Conservation (phyloP, 2,797 vertebrate genomes). For the Miopithecus talapoin region DNA sequence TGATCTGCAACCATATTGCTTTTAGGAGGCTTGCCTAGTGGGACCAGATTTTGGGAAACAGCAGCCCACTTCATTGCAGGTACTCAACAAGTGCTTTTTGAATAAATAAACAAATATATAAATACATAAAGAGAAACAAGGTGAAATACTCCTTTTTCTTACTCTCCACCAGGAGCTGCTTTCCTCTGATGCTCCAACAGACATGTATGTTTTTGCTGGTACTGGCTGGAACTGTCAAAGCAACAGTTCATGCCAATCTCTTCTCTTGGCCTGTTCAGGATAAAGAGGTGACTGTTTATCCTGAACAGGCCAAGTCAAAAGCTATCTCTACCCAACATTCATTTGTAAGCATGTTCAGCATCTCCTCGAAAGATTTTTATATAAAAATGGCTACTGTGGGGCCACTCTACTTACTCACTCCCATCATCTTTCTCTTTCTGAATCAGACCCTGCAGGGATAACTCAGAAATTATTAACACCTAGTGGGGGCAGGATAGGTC, state of each 20-base stretch:
- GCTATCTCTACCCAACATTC: constrained; percentile 36
- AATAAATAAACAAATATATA: background rate
- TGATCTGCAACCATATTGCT: background rate
- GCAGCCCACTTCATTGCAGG: constrained; percentile 1
- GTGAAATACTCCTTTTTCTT: constrained; percentile 36
- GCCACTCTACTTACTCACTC: background rate
- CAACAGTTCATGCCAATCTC: constrained; percentile 6
- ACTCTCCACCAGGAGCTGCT: constrained; percentile 13
- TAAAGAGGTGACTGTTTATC: background rate
- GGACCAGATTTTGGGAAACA: constrained; percentile 7
- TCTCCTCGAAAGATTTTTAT: background rate
- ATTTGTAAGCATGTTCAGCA: constrained; percentile 8
- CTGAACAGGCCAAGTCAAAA: constrained; percentile 24
- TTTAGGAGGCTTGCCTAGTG: background rate
- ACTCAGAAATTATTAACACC: constrained; percentile 16
- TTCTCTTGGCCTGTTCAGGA: background rate
- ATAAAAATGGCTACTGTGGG: constrained; percentile 35
- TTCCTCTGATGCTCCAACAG: background rate
- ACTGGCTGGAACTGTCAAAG: constrained; percentile 35
- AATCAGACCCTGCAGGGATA: constrained; percentile 10
- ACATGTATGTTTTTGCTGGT: background rate
- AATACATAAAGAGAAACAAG: background rate
- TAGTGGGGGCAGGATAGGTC: background rate
- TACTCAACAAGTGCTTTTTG: constrained; percentile 48
- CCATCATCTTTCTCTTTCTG: constrained; percentile 11